Base-by-base conservation (phyloP, 2,797 vertebrate species). In the Pseudochaenichthys georgianus region DNA sequence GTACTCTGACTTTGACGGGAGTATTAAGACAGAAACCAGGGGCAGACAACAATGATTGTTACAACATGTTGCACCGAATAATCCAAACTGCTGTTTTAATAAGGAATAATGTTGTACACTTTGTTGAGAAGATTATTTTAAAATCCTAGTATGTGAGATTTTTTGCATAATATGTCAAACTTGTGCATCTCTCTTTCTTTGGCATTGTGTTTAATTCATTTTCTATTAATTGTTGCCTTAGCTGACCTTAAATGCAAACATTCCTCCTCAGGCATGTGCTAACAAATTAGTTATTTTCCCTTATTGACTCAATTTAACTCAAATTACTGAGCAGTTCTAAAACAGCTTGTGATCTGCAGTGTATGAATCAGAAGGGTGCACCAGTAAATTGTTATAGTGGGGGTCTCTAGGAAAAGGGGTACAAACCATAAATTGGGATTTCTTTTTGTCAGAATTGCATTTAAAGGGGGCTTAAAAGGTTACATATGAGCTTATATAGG, bases 51-150 rank as follows among this genome's bases (percentile, higher is more conserved):
- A 4, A 13, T 2, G n/a, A 51, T 16, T 23, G 59, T 2, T 45
- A 15, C 28, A 78, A 66, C 55, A 55, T 67, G 62, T 10, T 70
- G 45, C 63, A 45, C 34, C 6, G 8, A 53, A 51, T 41, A 42
- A 46, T 46, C 9, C 19, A 46, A 28, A 73, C 34, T 50, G 12
- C n/a, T 52, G 53, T 12, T 21, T 19, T 5, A 13, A 3, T 45
- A 11, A n/a, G 34, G 17, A 34, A 9, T 54, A 3, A 12, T 31
- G 43, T 13, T 58, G 21, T 8, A 4, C 13, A 5, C 12, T 54
- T 10, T 2, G 13, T 47, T 6, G n/a, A 47, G 19, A n/a, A 41
- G 52, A n/a, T 70, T 23, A 51, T 41, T 59, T 42, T 59, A 54
- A 54, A 12, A 3, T 34, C 15, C 13, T 9, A 17, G 5, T 6